Percentiles rank a stretch among this genome's conserved stretches.
These are phyloP conservation scores for Zaprionus taronus DNA, from an alignment of 1,140 invertebrate genomes.

Conservation along the genomic window DNA sequence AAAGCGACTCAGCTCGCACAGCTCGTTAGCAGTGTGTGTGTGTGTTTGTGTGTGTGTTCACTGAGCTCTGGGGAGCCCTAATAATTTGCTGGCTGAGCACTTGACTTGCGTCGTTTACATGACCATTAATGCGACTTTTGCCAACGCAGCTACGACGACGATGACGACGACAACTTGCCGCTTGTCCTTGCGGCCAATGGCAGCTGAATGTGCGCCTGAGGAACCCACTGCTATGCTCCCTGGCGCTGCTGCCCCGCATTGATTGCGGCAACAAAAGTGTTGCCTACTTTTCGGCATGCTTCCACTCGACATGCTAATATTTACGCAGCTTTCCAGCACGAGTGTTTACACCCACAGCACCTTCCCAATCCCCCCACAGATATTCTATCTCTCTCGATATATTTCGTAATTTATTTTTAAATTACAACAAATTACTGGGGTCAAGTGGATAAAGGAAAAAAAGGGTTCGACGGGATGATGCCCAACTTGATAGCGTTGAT, in stretches of 20 bases:
- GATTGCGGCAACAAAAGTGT: constrained; percentile 61
- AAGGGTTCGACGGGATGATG: neutral
- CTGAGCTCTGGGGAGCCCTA: constrained; percentile 46
- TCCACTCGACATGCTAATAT: constrained; percentile 36
- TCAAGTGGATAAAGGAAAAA: constrained; percentile 1
- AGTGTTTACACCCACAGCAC: neutral
- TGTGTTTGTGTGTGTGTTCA: neutral
- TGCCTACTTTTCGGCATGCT: constrained; percentile 41
- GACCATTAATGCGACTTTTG: constrained; percentile 77
- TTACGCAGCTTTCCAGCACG: constrained; percentile 8
- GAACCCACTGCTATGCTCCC: constrained; percentile 3
- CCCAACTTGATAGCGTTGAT: constrained; percentile 1
- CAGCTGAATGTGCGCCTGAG: constrained; percentile 41
- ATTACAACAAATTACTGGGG: constrained; percentile 45
- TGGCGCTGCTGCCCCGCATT: constrained; percentile 23
- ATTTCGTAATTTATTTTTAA: constrained; percentile 59
- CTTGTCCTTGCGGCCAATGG: constrained; percentile 18
- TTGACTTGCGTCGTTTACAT: constrained; percentile 69
- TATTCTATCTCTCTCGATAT: neutral
- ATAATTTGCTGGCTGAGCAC: constrained; percentile 73
- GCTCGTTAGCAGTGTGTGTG: constrained; percentile 32
- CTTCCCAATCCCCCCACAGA: neutral
- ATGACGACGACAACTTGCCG: neutral
- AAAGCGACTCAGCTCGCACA: constrained; percentile 33
- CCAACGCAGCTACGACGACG: constrained; percentile 48